Percentiles rank a stretch among this genome's conserved stretches.
These are phyloP conservation scores for Muscidifurax raptorellus DNA, from an alignment of 1,140 invertebrate species.

Conservation along the genomic window DNA sequence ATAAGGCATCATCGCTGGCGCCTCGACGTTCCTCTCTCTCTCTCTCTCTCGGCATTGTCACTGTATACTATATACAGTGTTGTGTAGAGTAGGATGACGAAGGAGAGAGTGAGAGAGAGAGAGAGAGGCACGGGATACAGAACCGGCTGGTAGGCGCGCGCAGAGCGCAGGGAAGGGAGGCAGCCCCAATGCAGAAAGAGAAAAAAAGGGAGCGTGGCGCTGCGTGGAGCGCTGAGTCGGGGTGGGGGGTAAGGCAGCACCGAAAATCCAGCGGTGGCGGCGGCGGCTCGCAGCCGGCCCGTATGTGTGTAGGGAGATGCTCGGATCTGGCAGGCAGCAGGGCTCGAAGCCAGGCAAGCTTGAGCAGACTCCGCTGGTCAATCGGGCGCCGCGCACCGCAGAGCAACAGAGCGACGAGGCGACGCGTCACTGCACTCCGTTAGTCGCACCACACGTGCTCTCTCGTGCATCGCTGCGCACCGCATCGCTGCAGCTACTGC, in stretches of 20 bases:
- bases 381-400: conserved; percentile 74
- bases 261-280: conserved; percentile 12
- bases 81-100: neutral
- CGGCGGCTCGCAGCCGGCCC: neutral
- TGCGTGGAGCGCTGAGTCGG: neutral
- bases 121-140: conserved; percentile 1
- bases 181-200: conserved; percentile 33
- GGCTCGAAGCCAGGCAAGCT: conserved; percentile 30
- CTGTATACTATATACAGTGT: neutral
- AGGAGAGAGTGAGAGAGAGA: conserved; percentile 43
- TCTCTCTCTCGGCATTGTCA: conserved; percentile 1
- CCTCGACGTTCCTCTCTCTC: neutral
- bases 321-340: conserved; percentile 36
- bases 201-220: neutral
- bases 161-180: neutral
- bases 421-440: conserved; percentile 55
- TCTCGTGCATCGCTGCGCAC: too few relatives aligned
- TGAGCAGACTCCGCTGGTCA: conserved; percentile 74
- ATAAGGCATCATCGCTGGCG: neutral
- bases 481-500: neutral
- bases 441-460: conserved; percentile 34
- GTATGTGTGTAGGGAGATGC: neutral
- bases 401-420: conserved; percentile 67
- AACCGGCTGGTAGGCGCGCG: neutral
- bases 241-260: neutral